phyloP scores from a whole-genome alignment of 2,113 vertebrate species.

The Hipposideros armiger region DNA sequence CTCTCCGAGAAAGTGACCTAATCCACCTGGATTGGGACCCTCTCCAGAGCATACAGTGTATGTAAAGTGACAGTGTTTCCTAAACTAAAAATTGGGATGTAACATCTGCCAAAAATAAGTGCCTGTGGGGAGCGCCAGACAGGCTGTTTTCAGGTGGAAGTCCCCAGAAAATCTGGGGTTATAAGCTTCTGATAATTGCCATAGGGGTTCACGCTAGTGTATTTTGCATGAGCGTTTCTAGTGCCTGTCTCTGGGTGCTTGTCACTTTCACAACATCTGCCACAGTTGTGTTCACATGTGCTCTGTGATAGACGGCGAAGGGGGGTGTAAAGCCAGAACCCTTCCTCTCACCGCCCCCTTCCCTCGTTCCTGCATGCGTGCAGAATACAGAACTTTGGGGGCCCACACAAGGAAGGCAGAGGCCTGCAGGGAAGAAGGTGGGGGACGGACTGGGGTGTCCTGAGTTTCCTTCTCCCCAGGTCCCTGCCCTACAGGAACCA shows the following conservation, averaged over 20 bases:
- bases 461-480: not conserved
- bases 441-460: accelerated
- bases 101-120: not conserved
- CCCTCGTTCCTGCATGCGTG: accelerated
- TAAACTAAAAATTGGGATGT: constrained; percentile 38
- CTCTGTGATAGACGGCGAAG: not conserved
- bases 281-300: not conserved
- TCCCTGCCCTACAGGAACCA: not conserved
- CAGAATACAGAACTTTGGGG: not conserved
- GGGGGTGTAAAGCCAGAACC: not conserved
- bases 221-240: not conserved
- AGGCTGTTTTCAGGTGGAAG: constrained; percentile 67
- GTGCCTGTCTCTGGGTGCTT: not conserved
- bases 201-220: not conserved
- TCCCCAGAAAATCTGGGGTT: constrained; percentile 68
- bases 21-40: not conserved
- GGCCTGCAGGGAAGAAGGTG: not conserved
- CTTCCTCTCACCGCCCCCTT: no score
- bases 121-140: constrained; percentile 44
- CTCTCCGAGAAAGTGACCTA: not conserved
- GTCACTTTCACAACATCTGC: not conserved
- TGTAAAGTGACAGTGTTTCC: not conserved
- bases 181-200: not conserved
- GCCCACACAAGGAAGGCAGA: not conserved
- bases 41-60: not conserved